Conservation (phyloP, 2,888 invertebrate species). For the Eristalis pertinax region DNA sequence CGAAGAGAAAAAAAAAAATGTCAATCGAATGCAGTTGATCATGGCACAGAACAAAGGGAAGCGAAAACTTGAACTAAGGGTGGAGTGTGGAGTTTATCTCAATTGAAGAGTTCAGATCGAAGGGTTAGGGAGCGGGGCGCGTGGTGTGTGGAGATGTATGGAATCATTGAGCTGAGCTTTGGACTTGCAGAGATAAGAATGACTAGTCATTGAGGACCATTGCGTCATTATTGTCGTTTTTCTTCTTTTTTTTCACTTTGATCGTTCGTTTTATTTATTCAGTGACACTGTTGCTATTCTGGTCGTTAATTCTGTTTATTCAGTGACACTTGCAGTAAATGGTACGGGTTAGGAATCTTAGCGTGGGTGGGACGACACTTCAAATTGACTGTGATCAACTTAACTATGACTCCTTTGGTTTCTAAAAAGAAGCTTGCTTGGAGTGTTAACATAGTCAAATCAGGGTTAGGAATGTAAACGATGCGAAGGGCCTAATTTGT, state of each 20-base stretch:
- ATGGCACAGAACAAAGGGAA: constrained; percentile 59
- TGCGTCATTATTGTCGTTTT: background rate
- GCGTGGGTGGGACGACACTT: too few species aligned
- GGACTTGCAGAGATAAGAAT: background rate
- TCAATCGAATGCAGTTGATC: constrained; percentile 19
- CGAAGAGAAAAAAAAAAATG: constrained; percentile 17
- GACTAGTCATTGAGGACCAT: background rate
- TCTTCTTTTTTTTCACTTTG: background rate
- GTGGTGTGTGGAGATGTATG: background rate
- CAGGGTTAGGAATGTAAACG: too few species aligned
- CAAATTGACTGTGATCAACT: too few species aligned
- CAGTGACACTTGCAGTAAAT: too few species aligned
- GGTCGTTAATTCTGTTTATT: too few species aligned
- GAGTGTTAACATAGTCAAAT: too few species aligned
- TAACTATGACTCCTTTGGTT: too few species aligned
- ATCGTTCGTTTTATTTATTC: background rate
- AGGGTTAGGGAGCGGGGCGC: constrained; percentile 44
- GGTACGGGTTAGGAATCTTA: too few species aligned
- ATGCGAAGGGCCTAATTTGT: too few species aligned
- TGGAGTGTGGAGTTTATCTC: constrained; percentile 56
- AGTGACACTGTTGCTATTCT: background rate
- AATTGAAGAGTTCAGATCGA: constrained; percentile 56
- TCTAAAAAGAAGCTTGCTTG: too few species aligned
- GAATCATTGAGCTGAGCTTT: background rate
- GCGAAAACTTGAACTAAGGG: constrained; percentile 63